Percentiles rank a stretch among this genome's conserved stretches.
Conservation (phyloP, 2,888 invertebrate species). For the Cryptocheilus praepositus region DNA sequence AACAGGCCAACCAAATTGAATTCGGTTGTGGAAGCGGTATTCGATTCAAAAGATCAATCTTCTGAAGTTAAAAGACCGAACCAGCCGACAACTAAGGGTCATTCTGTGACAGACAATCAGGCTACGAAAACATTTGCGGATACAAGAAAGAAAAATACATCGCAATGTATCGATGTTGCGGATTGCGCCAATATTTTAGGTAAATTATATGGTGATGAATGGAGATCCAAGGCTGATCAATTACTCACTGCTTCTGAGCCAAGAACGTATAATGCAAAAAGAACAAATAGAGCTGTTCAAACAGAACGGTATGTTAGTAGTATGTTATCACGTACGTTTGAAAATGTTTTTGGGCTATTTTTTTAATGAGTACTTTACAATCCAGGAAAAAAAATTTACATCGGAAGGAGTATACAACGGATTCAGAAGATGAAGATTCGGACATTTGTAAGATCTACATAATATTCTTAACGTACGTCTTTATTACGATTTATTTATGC, state of each 20-base stretch:
- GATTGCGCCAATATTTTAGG: conserved; percentile 71
- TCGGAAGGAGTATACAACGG: conserved; percentile 35
- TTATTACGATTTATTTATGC: conserved; percentile 14
- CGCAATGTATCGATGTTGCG: conserved; percentile 35
- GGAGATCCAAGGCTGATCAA: conserved; percentile 75
- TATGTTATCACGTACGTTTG: neutral
- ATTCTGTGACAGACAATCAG: neutral
- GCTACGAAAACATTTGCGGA: neutral
- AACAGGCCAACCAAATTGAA: conserved; percentile 10
- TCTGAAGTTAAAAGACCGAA: conserved; percentile 12
- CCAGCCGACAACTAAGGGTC: neutral
- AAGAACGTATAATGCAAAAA: conserved; percentile 37
- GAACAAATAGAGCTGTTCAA: conserved; percentile 56
- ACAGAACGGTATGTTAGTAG: conserved; percentile 58
- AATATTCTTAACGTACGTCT: conserved; percentile 49
- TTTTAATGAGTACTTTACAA: conserved; percentile 21
- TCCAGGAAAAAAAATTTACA: conserved; percentile 50
- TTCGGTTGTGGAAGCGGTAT: conserved; percentile 16
- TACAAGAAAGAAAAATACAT: conserved; percentile 5
- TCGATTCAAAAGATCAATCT: conserved; percentile 19
- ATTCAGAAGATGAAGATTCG: conserved; percentile 47
- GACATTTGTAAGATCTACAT: neutral
- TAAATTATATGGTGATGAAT: conserved; percentile 78
- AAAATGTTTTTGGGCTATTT: neutral
- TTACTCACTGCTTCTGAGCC: conserved; percentile 59